phyloP scores from a whole-genome alignment of 2,113 vertebrate genomes.

The Phyllopteryx taeniolatus region DNA sequence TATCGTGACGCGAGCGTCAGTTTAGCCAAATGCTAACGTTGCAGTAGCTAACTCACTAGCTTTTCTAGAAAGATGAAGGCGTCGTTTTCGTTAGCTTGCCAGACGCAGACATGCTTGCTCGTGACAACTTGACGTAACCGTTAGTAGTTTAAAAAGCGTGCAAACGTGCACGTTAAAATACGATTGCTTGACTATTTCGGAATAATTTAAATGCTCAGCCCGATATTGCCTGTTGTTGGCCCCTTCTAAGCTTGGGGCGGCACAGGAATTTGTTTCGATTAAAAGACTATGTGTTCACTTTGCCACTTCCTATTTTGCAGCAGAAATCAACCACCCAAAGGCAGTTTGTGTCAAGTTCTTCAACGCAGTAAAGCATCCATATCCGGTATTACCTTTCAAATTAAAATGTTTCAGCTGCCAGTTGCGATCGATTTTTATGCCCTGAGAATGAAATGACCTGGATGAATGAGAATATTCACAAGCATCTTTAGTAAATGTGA shows the following conservation, averaged over 20 bases:
- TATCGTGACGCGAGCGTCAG: conserved; percentile 18
- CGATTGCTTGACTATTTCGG: neutral
- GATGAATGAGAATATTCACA: no score
- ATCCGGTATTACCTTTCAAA: conserved; percentile 28
- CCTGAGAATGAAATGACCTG: no score
- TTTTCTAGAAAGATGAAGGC: conserved; percentile 43
- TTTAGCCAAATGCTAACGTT: conserved; percentile 29
- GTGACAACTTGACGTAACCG: conserved; percentile 17
- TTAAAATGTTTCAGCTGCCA: neutral
- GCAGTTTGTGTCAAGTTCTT: conserved; percentile 20
- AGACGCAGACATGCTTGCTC: conserved; percentile 38
- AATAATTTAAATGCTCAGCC: neutral
- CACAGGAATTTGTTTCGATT: conserved; percentile 32
- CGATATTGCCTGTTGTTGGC: conserved; percentile 42
- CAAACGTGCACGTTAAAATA: conserved; percentile 7
- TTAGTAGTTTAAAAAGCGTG: conserved; percentile 6
- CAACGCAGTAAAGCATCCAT: neutral
- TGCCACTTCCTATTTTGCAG: conserved; percentile 58
- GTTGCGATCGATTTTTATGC: no score
- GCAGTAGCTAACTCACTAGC: conserved; percentile 54
- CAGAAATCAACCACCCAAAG: conserved; percentile 29
- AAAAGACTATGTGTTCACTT: conserved; percentile 32
- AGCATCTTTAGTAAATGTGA: no score
- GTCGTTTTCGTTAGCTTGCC: conserved; percentile 46
- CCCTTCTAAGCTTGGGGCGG: conserved; percentile 38